These are phyloP conservation scores for Pyrrhopygopsis socrates DNA, from an alignment of 2,888 invertebrate genomes.

Conservation along the genomic window DNA sequence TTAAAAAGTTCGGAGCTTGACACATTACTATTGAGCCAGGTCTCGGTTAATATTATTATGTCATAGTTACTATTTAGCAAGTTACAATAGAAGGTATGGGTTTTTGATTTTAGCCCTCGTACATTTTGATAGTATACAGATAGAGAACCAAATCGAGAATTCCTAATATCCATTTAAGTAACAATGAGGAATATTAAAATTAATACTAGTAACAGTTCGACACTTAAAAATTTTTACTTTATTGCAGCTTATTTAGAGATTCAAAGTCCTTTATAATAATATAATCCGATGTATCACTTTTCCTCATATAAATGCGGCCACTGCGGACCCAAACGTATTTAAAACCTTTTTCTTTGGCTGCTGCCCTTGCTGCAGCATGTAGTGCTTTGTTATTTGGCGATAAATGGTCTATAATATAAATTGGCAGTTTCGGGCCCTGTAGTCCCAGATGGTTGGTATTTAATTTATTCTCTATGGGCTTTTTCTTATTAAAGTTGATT, in stretches of 20 bases:
- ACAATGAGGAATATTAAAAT: no score
- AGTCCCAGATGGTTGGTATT: slow-evolving; percentile 69
- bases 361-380: slow-evolving; percentile 15
- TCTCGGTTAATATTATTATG: slow-evolving; percentile 5
- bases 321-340: slow-evolving; percentile 24
- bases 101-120: background rate
- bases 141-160: background rate
- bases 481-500: slow-evolving; percentile 12
- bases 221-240: no score
- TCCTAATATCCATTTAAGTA: background rate
- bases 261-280: slow-evolving; percentile 32
- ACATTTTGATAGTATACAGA: slow-evolving; percentile 7
- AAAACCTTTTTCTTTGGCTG: slow-evolving; percentile 13
- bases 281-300: slow-evolving; percentile 16
- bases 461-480: slow-evolving; percentile 46
- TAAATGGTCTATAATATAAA: slow-evolving; percentile 7
- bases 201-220: no score
- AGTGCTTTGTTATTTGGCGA: slow-evolving; percentile 20
- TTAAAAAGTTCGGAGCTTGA: slow-evolving; percentile 5
- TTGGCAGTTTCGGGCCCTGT: slow-evolving; percentile 61
- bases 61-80: background rate
- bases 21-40: slow-evolving; percentile 9
- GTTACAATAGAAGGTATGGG: background rate
- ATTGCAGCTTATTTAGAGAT: background rate
- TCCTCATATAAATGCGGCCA: slow-evolving; percentile 23